phyloP scores from a whole-genome alignment of 2,888 invertebrate genomes.

The Tanypteryx hageni region DNA sequence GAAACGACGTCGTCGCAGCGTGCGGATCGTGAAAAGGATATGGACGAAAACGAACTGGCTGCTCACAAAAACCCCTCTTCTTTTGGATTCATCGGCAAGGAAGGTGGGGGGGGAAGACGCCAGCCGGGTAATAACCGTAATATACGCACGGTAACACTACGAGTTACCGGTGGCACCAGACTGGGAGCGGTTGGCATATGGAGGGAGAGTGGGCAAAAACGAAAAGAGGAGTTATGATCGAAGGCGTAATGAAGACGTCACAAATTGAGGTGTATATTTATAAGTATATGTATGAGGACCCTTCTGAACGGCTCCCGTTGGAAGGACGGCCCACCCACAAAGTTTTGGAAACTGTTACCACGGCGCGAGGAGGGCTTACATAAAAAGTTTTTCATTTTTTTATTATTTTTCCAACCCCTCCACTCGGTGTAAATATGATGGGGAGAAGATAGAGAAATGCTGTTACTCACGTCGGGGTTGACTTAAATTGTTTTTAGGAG shows the following conservation, averaged over 20 bases:
- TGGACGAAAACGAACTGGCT: background rate
- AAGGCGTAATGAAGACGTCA: slow-evolving; percentile 47
- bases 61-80: background rate
- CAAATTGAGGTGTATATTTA: slow-evolving; percentile 54
- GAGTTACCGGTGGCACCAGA: background rate
- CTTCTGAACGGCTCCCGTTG: slow-evolving; percentile 7
- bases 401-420: background rate
- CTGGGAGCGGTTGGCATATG: slow-evolving; percentile 5
- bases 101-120: background rate
- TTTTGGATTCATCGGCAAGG: background rate
- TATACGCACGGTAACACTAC: background rate
- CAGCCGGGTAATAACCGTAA: slow-evolving; percentile 17
- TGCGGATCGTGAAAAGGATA: background rate
- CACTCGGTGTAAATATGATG: slow-evolving; percentile 38
- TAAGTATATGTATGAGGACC: slow-evolving; percentile 1
- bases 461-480: background rate
- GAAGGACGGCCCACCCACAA: slow-evolving; percentile 49
- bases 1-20: background rate
- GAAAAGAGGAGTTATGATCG: background rate
- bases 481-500: slow-evolving; percentile 55
- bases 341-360: background rate
- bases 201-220: background rate
- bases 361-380: slow-evolving; percentile 17
- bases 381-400: slow-evolving; percentile 19
- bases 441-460: background rate